phyloP scores from a whole-genome alignment of 2,888 invertebrate species.

The Machimus rusticus region DNA sequence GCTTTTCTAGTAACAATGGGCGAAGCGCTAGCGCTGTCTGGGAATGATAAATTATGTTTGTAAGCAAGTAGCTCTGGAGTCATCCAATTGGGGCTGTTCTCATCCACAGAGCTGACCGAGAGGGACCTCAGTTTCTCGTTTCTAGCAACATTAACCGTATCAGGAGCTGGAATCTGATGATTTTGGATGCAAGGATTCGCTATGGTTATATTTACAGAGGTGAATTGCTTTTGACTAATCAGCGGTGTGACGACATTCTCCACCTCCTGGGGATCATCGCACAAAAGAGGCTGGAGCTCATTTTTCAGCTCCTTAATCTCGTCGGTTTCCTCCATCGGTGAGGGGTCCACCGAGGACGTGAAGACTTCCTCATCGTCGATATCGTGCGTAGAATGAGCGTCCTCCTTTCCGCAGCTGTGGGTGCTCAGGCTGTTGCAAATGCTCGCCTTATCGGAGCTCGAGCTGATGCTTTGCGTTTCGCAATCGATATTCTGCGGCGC shows the following conservation, averaged over 20 bases:
- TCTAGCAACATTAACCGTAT: slow-evolving; percentile 59
- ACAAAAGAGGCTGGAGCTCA: slow-evolving; percentile 61
- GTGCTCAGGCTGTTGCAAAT: slow-evolving; percentile 48
- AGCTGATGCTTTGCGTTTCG: slow-evolving; percentile 66
- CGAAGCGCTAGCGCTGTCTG: slow-evolving; percentile 80
- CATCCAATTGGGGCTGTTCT: slow-evolving; percentile 78
- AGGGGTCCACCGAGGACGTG: slow-evolving; percentile 26
- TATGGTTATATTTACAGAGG: slow-evolving; percentile 73
- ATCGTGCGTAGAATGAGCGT: slow-evolving; percentile 41
- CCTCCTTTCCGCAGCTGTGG: slow-evolving; percentile 45
- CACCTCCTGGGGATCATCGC: slow-evolving; percentile 58
- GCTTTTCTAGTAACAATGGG: slow-evolving; percentile 74
- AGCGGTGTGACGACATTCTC: slow-evolving; percentile 56
- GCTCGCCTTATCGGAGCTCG: slow-evolving; percentile 64
- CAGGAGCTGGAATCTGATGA: slow-evolving; percentile 71
- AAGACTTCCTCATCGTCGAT: slow-evolving; percentile 51
- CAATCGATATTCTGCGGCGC: slow-evolving; percentile 63
- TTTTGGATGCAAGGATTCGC: slow-evolving; percentile 79
- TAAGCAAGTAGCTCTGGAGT: slow-evolving; percentile 81
- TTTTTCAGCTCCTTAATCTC: slow-evolving; percentile 61
- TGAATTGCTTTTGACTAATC: slow-evolving; percentile 68
- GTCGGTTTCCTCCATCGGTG: slow-evolving; percentile 53
- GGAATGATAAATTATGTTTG: slow-evolving; percentile 81
- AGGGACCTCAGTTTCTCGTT: slow-evolving; percentile 63
- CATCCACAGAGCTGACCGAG: slow-evolving; percentile 73